Evolutionary conservation across 2,888 invertebrate species (phyloP), one percentile per base, ranked within the genome.

Genomic region (Strigamia crassipes): DNA sequence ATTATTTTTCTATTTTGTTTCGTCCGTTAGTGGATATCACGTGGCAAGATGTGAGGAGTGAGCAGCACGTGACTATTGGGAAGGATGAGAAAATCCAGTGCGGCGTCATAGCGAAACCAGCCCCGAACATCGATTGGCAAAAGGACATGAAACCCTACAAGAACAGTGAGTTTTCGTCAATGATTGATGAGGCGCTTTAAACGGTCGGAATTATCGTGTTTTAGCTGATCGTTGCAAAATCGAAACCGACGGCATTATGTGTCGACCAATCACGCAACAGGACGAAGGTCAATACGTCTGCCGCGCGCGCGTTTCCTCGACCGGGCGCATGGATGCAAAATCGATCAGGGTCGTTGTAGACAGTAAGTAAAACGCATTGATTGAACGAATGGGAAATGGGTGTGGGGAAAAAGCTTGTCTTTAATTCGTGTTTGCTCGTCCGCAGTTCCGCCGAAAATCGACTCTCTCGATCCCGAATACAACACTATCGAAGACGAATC

Each of bases 271-370:
- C 0, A 90, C 92, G 84, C 94, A 94, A 87, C 91, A 92, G 18
- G 96, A 96, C 86, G 96, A 96, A 86, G 96, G 96, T 0, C 90
- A 92, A 12, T 96, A 96, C 87, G 94, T 92, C 5, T 96, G 96
- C 86, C 91, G 94, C 78, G 96, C 96, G n/a, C 92, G 94, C 61
- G 96, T 96, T 0, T 91, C 92, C 21, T 91, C 91, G 84, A 94
- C 95, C 56, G 96, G 96, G 61, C 93, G 94, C 86, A 90, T 94
- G 6, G 90, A 92, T 81, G 93, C 93, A 85, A 91, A 93, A 83
- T 91, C 92, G 85, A 96, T 96, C 84, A 93, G 92, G 87, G 92
- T 96, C 12, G 93, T 94, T 90, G 94, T 94, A 87, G 79, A 83
- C 66, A 79, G 83, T 83, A 31, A 46, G 81, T 38, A 78, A 23